A percentile compares a stretch with the other conserved stretches of the same genome.
phyloP scores from a whole-genome alignment of 2,113 vertebrate genomes.

The Australoheros scitulus region DNA sequence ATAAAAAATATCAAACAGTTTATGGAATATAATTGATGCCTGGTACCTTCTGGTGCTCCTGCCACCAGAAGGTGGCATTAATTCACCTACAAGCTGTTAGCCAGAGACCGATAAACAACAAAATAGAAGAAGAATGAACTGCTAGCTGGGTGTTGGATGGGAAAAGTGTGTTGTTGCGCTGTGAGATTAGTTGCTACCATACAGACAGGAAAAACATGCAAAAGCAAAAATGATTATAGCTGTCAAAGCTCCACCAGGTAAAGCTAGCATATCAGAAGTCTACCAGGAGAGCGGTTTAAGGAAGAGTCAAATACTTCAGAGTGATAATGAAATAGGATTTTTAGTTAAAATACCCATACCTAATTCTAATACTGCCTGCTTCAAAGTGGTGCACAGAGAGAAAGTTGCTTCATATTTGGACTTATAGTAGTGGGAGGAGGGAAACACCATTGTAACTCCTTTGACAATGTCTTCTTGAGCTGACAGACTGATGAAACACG shows the following conservation, averaged over 20 bases:
- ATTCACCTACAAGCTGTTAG: neutral
- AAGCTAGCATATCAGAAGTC: neutral
- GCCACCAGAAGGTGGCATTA: too few species aligned
- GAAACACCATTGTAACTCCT: slow-evolving; percentile 8
- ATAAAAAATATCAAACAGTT: neutral
- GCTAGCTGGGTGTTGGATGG: neutral
- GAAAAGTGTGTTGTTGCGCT: too few species aligned
- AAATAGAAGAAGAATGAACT: neutral
- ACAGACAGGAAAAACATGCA: neutral
- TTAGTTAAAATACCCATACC: neutral
- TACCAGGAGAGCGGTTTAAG: neutral
- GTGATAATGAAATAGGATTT: neutral
- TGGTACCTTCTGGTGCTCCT: neutral
- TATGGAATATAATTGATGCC: neutral
- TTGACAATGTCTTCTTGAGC: neutral
- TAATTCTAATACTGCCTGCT: too few species aligned
- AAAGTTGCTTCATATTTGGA: neutral
- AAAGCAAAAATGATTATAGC: neutral
- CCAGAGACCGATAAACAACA: neutral
- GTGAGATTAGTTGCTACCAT: neutral
- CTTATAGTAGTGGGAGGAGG: neutral
- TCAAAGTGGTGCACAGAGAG: too few species aligned
- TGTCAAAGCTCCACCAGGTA: neutral
- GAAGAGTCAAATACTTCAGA: neutral
- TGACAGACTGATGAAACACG: neutral